These are phyloP conservation scores for Thalassaphorura encarpata DNA, from an alignment of 1,140 invertebrate species.

Conservation along the genomic window DNA sequence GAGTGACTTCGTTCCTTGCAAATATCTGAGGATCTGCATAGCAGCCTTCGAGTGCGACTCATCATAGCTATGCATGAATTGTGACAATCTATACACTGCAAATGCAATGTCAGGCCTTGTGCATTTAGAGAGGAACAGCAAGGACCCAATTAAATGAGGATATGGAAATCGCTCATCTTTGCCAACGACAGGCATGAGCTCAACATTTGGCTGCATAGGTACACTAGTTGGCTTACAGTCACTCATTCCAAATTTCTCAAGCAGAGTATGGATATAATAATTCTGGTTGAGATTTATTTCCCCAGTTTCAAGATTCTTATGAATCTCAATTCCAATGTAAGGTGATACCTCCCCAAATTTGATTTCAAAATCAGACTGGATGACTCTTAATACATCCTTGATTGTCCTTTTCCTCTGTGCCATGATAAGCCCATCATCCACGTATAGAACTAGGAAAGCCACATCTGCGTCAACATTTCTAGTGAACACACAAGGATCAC, in stretches of 20 bases:
- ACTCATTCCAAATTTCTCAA: constrained; percentile 33
- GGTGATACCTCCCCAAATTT: background rate
- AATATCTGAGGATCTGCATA: constrained; percentile 38
- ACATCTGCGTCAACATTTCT: constrained; percentile 14
- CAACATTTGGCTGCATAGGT: constrained; percentile 34
- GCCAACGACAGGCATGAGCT: constrained; percentile 13
- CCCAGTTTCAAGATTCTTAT: background rate
- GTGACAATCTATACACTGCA: constrained; percentile 35
- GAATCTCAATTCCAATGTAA: constrained; percentile 2
- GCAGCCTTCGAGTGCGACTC: constrained; percentile 35
- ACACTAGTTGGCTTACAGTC: constrained; percentile 32
- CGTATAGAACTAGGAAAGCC: constrained; percentile 36
- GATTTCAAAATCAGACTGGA: constrained; percentile 1
- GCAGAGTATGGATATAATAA: constrained; percentile 29
- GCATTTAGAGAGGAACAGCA: constrained; percentile 38
- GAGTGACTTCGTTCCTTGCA: constrained; percentile 33
- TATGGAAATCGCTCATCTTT: constrained; percentile 17
- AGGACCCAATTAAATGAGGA: constrained; percentile 35
- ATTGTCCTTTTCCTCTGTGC: background rate
- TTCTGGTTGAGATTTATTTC: constrained; percentile 26
- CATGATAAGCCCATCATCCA: constrained; percentile 39
- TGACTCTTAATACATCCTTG: background rate
- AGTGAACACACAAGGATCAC: constrained; percentile 37
- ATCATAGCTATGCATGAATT: constrained; percentile 35
- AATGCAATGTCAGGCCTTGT: constrained; percentile 39